Evolutionary conservation across 2,888 invertebrate genomes (phyloP), one percentile per base, ranked within the genome.

Genomic region (Leucophenga montana): DNA sequence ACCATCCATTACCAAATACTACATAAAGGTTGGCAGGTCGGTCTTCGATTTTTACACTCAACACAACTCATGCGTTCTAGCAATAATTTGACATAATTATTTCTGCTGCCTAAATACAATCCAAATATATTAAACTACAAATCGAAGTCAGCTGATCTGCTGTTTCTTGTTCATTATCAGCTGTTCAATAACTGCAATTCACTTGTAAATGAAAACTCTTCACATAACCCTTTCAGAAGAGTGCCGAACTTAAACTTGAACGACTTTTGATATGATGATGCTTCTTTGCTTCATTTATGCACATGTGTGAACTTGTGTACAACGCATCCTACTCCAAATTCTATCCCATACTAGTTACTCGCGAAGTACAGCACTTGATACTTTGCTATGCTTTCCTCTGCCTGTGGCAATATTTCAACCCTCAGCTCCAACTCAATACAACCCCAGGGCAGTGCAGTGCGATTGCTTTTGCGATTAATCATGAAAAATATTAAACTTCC

Each of bases 301-400:
- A 85, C 84, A 83, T 83, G 82, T 83, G 85, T 84, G 82, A 82
- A 84, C 82, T 83, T 84, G 80, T 83, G 79, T 54, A 14, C 83
- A 77, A 72, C 59, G 50, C 56, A 70, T 65, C 44, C 46, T 39
- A 53, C 59, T 57, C 61, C 1, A 59, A 39, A 33, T 16, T n/a
- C 20, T 0, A 3, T 8, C 56, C 16, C 54, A 68, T 64, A 16
- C 48, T 5, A 65, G 44, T 0, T n/a, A 69, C 61, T 59, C 69
- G 16, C 66, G 68, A 48, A 50, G 46, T 33, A 57, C 2, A 11
- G 44, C 46, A 44, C 11, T 33, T 22, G 13, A 2, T 33, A 14
- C 39, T 11, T 6, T 16, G n/a, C 2, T 44, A n/a, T 44, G 61
- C n/a, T 16, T 39, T 9, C n/a, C n/a, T n/a, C n/a, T 61, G 61